Evolutionary conservation across 2,113 vertebrate species (phyloP), one percentile per base, ranked within the genome.

Genomic region (Ailuropoda melanoleuca): DNA sequence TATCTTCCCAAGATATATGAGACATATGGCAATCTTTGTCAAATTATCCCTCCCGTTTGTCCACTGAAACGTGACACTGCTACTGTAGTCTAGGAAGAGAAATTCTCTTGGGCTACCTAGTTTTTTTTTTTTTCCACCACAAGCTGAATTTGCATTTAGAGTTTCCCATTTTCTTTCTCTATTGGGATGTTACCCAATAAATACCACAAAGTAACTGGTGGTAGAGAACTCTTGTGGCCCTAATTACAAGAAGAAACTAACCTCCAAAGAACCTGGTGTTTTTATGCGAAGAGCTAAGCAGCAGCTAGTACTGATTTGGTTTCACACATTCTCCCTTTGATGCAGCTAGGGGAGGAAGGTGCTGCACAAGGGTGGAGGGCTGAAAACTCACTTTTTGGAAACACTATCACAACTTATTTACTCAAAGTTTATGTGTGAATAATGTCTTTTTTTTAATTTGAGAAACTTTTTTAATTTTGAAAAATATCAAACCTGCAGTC

Each of bases 91-190:
- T 39, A 86, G 66, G 85, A 88, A 95, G 88, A 96, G 17, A 94
- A 89, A 86, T 92, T 60, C 48, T 60, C n/a, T 26, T 60, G 48
- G 13, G n/a, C 48, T 62, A 78, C 23, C 43, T 94, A 37, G n/a
- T 60, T 56, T 72, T 26, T 80, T 70, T 43, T 46, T 66, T 68
- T 37, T 75, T 21, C 50, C 50, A 95, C 89, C 78, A 75, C 56
- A 97, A 75, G 80, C 80, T 92, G 86, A 93, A 82, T 97, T 97
- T 96, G 82, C 97, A 92, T 93, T 64, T 74, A 50, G 77, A 92
- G 72, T 74, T 98, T 98, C 96, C 96, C 90, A 97, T 97, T 98
- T 97, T 97, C 50, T 89, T 48, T 72, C 74, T 96, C 87, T 96
- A 43, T 43, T 43, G 43, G 6, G 1, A 2, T 68, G 60, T 97